A percentile compares a stretch with the other conserved stretches of the same genome.
These are phyloP conservation scores for Azemiops feae DNA, from an alignment of 2,113 vertebrate species.

Conservation along the genomic window DNA sequence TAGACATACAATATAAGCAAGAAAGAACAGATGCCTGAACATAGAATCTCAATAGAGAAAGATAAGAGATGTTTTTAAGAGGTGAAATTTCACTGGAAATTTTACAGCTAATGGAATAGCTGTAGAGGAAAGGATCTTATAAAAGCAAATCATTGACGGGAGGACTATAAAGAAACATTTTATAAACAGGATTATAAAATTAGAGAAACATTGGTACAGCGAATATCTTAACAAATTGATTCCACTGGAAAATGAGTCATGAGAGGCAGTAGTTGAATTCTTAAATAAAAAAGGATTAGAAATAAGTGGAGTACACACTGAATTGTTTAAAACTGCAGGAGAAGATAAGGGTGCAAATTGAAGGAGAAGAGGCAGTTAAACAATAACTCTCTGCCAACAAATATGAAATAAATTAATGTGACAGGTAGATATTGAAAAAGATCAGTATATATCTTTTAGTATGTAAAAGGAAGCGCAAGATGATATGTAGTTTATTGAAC, in stretches of 20 bases:
- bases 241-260: not conserved
- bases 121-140: not conserved
- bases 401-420: not conserved
- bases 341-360: not conserved
- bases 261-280: not conserved
- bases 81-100: not conserved
- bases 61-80: not conserved
- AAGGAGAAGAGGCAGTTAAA: not conserved
- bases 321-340: not conserved
- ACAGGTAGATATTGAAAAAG: not conserved
- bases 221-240: not conserved
- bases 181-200: not conserved
- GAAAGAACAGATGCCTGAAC: not conserved
- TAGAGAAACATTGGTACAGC: not conserved
- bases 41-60: not conserved
- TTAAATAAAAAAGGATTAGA: not conserved
- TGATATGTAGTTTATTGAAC: not conserved
- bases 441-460: not conserved
- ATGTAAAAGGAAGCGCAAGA: not conserved
- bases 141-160: not conserved
- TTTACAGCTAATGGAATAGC: not conserved
- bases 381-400: not conserved
- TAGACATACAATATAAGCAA: not conserved
- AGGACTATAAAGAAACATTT: not conserved
- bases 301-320: not conserved